These are phyloP conservation scores for Pitta sordida DNA, from an alignment of 2,113 vertebrate species.

Conservation along the genomic window DNA sequence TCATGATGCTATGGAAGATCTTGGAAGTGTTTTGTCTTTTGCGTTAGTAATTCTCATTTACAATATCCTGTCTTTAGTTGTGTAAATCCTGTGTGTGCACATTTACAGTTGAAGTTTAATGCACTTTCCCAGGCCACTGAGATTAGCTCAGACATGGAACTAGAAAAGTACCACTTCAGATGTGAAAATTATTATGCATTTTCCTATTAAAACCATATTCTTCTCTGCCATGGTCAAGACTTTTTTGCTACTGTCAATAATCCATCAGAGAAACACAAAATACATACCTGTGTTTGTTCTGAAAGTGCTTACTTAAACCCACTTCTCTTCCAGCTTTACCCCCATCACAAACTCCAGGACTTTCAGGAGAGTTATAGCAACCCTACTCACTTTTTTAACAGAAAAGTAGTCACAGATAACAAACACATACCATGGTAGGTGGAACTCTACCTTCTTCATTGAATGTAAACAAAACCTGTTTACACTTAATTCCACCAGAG, in stretches of 20 bases:
- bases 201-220: neutral
- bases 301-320: neutral
- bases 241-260: neutral
- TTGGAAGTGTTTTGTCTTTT: neutral
- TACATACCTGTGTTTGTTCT: neutral
- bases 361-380: fast-evolving
- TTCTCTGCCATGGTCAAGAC: neutral
- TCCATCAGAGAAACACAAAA: neutral
- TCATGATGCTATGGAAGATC: neutral
- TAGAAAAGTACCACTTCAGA: neutral
- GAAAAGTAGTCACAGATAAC: neutral
- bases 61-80: neutral
- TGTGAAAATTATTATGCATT: neutral
- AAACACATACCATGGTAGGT: neutral
- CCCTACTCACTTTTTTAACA: neutral
- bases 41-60: neutral
- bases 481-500: neutral
- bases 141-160: neutral
- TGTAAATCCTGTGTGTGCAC: neutral
- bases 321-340: neutral
- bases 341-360: neutral
- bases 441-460: neutral
- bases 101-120: neutral
- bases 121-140: neutral
- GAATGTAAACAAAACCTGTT: neutral